phyloP scores from a whole-genome alignment of 1,140 invertebrate species.

The Drosophila tristis region DNA sequence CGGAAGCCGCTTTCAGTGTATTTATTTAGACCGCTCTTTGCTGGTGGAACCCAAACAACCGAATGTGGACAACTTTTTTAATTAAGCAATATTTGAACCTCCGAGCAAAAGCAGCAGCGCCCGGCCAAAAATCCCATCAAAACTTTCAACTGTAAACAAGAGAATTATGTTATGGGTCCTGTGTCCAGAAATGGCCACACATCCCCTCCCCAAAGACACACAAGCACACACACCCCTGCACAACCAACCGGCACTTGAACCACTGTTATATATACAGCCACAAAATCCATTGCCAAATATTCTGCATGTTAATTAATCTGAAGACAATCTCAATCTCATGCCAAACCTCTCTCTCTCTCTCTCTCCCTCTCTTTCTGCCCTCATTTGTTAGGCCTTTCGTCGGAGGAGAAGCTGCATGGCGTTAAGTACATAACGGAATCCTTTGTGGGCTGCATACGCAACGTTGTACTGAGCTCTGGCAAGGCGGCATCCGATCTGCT shows the following conservation, averaged over 20 bases:
- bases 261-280: constrained; percentile 25
- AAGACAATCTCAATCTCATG: constrained; percentile 25
- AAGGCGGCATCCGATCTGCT: constrained; percentile 92
- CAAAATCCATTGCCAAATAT: constrained; percentile 72
- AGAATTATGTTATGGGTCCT: constrained; percentile 52
- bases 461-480: constrained; percentile 92
- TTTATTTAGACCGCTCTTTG: constrained; percentile 20
- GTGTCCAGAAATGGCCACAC: constrained; percentile 7
- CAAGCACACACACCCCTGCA: no score
- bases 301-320: constrained; percentile 78
- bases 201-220: no score
- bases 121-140: constrained; percentile 43
- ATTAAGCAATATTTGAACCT: constrained; percentile 74
- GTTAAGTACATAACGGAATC: constrained; percentile 96
- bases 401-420: constrained; percentile 92
- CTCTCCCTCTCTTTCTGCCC: not conserved
- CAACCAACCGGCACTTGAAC: not conserved
- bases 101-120: constrained; percentile 28
- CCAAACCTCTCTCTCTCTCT: not conserved
- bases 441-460: constrained; percentile 95
- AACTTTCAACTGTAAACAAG: constrained; percentile 73
- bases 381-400: constrained; percentile 88
- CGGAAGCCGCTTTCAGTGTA: constrained; percentile 3
- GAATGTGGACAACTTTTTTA: constrained; percentile 62
- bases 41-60: constrained; percentile 31